Conservation (phyloP, 2,113 vertebrate genomes). For the Lepidothrix coronata region DNA sequence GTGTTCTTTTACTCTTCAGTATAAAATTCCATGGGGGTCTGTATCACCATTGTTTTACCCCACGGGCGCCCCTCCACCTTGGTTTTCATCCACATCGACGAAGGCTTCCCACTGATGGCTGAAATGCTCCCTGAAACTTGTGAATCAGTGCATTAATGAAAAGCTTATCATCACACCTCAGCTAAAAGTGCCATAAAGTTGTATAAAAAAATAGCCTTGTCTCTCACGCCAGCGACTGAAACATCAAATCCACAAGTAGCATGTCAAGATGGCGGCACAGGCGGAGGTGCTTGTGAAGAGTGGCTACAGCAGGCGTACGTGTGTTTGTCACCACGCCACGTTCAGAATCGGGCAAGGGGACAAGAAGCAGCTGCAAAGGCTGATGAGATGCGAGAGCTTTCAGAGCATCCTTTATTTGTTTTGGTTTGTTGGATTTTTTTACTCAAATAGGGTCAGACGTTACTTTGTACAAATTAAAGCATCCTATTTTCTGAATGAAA, state of each 20-base stretch:
- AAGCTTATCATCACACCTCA: background rate
- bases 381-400: accelerated
- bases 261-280: background rate
- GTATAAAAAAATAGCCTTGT: background rate
- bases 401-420: background rate
- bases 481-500: background rate
- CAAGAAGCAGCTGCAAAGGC: background rate
- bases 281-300: background rate
- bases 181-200: background rate
- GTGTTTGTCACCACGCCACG: background rate
- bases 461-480: background rate
- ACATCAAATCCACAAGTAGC: background rate
- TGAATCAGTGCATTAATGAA: background rate
- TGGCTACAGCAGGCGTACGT: background rate
- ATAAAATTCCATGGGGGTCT: background rate
- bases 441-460: background rate
- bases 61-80: background rate
- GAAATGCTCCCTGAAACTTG: background rate
- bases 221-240: background rate
- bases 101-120: background rate
- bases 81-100: background rate
- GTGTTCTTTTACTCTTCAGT: background rate
- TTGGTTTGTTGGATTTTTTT: background rate
- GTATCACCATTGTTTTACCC: background rate
- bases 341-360: background rate